Evolutionary conservation across 2,888 invertebrate genomes (phyloP).

Genomic region (Rhingia rostrata): DNA sequence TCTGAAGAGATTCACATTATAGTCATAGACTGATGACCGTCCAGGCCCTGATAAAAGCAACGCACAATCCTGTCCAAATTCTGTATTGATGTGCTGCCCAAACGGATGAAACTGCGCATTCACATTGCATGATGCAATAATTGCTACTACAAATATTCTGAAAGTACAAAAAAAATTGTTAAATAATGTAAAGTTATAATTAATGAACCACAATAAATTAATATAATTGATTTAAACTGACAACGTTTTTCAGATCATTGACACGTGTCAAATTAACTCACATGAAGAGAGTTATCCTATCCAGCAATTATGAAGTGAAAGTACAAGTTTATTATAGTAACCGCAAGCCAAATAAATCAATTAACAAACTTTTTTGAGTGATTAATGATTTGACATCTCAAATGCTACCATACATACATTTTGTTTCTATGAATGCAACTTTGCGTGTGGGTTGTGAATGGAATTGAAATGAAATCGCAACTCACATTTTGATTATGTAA

Average conservation of each 20-base stretch:
- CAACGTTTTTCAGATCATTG: background rate
- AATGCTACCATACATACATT: slow-evolving; percentile 21
- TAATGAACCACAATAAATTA: background rate
- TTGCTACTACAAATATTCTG: slow-evolving; percentile 79
- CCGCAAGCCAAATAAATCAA: slow-evolving; percentile 35
- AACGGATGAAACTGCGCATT: slow-evolving; percentile 80
- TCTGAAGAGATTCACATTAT: slow-evolving; percentile 91
- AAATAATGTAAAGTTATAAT: background rate
- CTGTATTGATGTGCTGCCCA: slow-evolving; percentile 79
- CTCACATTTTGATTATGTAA: too few relatives aligned
- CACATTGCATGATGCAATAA: slow-evolving; percentile 61
- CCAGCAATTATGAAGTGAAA: slow-evolving; percentile 40
- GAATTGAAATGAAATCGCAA: too few relatives aligned
- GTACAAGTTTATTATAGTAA: slow-evolving; percentile 35
- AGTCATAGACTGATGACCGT: slow-evolving; percentile 91
- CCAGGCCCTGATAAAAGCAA: slow-evolving; percentile 90
- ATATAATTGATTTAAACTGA: background rate
- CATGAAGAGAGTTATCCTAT: background rate
- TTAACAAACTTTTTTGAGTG: slow-evolving; percentile 31
- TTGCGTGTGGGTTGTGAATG: slow-evolving; percentile 11
- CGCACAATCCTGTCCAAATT: slow-evolving; percentile 88
- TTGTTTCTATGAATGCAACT: background rate
- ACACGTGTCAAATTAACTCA: slow-evolving; percentile 6
- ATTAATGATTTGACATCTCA: slow-evolving; percentile 43
- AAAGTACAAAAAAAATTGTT: slow-evolving; percentile 59